phyloP scores from a whole-genome alignment of 2,113 vertebrate genomes.

The Chelonoidis abingdonii region DNA sequence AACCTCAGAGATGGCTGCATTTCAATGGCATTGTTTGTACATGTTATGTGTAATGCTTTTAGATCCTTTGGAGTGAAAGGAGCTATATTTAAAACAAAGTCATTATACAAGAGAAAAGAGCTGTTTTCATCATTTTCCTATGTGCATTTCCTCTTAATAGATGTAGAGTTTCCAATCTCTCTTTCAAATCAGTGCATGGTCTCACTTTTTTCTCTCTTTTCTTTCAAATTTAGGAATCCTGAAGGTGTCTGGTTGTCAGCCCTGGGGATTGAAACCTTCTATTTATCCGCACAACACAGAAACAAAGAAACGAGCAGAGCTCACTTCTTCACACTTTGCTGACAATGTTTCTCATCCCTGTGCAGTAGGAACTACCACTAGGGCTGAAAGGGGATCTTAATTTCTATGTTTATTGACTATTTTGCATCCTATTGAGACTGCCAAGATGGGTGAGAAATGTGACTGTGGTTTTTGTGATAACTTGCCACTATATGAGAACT shows the following conservation, averaged over 20 bases:
- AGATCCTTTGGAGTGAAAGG: background rate
- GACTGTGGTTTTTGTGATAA: background rate
- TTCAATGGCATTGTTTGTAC: background rate
- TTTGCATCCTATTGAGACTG: background rate
- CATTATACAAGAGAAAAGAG: background rate
- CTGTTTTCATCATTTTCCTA: background rate
- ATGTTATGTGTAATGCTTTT: background rate
- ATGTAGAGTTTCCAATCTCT: background rate
- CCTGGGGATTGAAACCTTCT: background rate
- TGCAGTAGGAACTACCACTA: background rate
- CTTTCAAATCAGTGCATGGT: background rate
- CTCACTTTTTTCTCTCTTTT: background rate
- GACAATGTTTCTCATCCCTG: background rate
- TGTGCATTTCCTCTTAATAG: background rate
- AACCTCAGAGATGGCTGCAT: background rate
- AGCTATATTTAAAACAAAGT: background rate
- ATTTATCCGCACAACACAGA: background rate
- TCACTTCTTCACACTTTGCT: background rate
- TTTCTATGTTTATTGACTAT: background rate
- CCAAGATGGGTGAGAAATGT: background rate
- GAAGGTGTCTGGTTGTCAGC: background rate
- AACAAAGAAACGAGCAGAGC: background rate
- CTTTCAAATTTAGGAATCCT: background rate
- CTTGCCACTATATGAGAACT: background rate
- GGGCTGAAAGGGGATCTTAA: background rate